phyloP scores from a whole-genome alignment of 2,797 vertebrate species.

The Thalassophryne amazonica region DNA sequence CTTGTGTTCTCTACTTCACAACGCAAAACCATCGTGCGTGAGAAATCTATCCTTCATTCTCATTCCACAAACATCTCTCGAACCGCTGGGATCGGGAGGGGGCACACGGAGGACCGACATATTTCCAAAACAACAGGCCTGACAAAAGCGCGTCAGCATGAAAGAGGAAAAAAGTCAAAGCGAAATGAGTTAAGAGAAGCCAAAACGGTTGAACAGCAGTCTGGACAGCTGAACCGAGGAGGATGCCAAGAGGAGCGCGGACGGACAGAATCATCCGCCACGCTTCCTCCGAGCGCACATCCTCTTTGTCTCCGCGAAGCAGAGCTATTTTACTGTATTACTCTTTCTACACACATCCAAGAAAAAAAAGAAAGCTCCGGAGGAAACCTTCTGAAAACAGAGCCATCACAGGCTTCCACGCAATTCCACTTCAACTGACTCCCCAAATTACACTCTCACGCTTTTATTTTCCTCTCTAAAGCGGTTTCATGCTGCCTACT shows the following conservation, averaged over 20 bases:
- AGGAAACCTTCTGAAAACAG: slow-evolving; percentile 45
- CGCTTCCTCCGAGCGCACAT: slow-evolving; percentile 14
- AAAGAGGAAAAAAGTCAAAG: slow-evolving; percentile 17
- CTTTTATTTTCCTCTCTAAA: neutral
- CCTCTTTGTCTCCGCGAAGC: slow-evolving; percentile 34
- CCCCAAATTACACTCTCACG: neutral
- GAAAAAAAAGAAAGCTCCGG: slow-evolving; percentile 27
- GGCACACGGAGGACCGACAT: slow-evolving; percentile 53
- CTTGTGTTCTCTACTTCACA: slow-evolving; percentile 75
- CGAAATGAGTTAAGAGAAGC: slow-evolving; percentile 21
- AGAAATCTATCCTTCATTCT: slow-evolving; percentile 77
- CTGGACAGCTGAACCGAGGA: slow-evolving; percentile 27
- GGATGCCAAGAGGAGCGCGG: slow-evolving; percentile 36
- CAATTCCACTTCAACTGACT: slow-evolving; percentile 10
- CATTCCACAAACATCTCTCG: slow-evolving; percentile 38
- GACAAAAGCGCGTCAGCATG: slow-evolving; percentile 57
- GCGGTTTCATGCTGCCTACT: neutral
- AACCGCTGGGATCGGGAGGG: slow-evolving; percentile 4
- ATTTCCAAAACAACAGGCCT: slow-evolving; percentile 66
- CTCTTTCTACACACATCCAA: slow-evolving; percentile 31
- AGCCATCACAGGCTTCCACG: slow-evolving; percentile 38
- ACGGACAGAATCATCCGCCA: slow-evolving; percentile 54
- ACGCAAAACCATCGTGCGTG: slow-evolving; percentile 71
- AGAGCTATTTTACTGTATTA: slow-evolving; percentile 31
- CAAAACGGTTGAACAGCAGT: slow-evolving; percentile 35